Percentiles rank a stretch among this genome's conserved stretches.
Conservation (phyloP, 2,797 vertebrate genomes). For the Hirundo rustica region DNA sequence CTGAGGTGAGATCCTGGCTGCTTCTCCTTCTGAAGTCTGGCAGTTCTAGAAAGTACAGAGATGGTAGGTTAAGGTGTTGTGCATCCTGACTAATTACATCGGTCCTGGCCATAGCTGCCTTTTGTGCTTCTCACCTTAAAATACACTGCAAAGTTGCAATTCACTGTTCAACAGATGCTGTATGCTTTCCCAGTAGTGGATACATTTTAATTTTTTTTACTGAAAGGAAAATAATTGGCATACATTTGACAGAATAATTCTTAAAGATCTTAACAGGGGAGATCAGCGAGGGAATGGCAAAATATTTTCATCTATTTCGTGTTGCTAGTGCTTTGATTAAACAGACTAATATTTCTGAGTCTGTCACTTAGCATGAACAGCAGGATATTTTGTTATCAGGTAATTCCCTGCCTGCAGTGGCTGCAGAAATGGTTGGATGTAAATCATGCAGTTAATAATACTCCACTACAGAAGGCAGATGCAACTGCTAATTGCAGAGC, state of each 20-base stretch:
- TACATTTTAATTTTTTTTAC: background rate
- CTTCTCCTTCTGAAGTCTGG: background rate
- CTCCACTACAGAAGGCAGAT: conserved; percentile 13
- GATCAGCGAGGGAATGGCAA: conserved; percentile 39
- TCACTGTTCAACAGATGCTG: background rate
- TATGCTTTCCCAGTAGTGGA: background rate
- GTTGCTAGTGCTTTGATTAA: conserved; percentile 52
- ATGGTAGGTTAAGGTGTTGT: background rate
- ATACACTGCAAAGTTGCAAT: background rate
- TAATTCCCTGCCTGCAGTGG: conserved; percentile 43
- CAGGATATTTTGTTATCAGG: conserved; percentile 55
- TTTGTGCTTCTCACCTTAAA: conserved; percentile 7
- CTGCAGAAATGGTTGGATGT: conserved; percentile 6
- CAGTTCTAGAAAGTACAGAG: background rate
- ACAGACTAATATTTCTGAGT: conserved; percentile 44
- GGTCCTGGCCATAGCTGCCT: background rate
- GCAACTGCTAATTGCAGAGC: background rate
- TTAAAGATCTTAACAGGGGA: conserved; percentile 10
- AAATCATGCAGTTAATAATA: conserved; percentile 41
- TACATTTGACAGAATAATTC: conserved; percentile 15
- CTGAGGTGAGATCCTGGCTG: background rate
- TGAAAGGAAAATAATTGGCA: conserved; percentile 42
- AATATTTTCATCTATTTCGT: conserved; percentile 39
- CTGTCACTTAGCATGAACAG: conserved; percentile 54
- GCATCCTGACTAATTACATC: background rate